Conservation (phyloP, 92 coral and sea anemone species). For the Parazoanthus darwini region DNA sequence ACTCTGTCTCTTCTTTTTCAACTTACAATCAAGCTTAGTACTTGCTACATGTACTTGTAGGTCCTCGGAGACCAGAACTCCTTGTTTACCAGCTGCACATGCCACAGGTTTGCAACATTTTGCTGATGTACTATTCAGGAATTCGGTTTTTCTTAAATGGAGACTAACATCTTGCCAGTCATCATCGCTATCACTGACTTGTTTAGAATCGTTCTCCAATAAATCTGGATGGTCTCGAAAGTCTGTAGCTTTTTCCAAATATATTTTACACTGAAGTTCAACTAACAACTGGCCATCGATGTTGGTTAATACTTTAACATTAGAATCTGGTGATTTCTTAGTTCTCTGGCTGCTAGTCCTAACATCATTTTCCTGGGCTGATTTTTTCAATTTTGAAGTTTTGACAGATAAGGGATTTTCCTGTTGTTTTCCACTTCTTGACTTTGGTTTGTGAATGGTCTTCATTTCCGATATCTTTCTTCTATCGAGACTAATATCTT, state of each 20-base stretch:
- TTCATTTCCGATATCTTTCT: neutral
- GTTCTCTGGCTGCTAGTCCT: neutral
- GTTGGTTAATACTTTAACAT: neutral
- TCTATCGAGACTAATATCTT: constrained; percentile 1
- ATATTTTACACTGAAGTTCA: no score
- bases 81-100: neutral
- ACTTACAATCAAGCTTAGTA: neutral
- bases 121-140: neutral
- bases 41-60: neutral
- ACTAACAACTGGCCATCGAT: neutral
- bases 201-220: neutral
- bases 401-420: neutral
- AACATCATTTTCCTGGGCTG: neutral
- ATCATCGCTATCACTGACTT: neutral
- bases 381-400: neutral
- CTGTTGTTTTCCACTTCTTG: no score
- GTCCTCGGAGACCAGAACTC: neutral
- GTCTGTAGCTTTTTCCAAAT: neutral
- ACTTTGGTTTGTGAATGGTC: no score
- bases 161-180: constrained; percentile 5
- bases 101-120: neutral
- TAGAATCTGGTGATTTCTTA: neutral
- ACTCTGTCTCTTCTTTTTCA: neutral
- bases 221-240: neutral
- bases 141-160: neutral